Evolutionary conservation across 2,113 vertebrate genomes (phyloP).

Genomic region (Oplegnathus fasciatus): DNA sequence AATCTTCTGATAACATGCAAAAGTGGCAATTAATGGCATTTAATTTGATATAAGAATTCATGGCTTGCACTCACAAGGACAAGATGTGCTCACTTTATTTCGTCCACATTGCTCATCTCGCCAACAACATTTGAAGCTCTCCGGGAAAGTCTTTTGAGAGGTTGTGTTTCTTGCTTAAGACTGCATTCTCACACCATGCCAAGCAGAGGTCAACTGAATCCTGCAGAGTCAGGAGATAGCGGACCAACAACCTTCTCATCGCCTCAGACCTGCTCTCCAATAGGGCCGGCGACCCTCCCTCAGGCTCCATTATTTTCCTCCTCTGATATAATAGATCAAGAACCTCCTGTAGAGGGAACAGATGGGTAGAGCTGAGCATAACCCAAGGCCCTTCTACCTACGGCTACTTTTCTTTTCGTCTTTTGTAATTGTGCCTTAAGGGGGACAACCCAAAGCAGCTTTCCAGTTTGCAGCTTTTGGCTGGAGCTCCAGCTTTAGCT

Average conservation of each 20-base stretch:
- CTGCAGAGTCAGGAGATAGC: conserved; percentile 49
- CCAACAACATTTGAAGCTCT: neutral
- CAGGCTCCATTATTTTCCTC: conserved; percentile 63
- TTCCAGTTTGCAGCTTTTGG: conserved; percentile 49
- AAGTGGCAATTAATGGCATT: neutral
- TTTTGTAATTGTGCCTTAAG: conserved; percentile 75
- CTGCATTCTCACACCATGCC: conserved; percentile 31
- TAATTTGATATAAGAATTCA: neutral
- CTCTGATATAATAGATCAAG: conserved; percentile 69
- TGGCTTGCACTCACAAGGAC: conserved; percentile 21
- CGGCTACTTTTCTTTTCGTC: conserved; percentile 39
- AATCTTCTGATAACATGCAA: neutral
- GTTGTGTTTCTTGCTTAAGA: conserved; percentile 30
- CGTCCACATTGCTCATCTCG: conserved; percentile 3
- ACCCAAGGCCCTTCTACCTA: conserved; percentile 55
- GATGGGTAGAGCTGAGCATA: conserved; percentile 58
- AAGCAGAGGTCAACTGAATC: conserved; percentile 53
- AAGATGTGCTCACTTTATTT: neutral
- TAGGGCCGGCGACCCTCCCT: conserved; percentile 43
- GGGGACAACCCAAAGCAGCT: conserved; percentile 53
- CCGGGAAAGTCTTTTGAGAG: conserved; percentile 29
- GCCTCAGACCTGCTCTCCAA: conserved; percentile 25
- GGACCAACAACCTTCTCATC: conserved; percentile 40
- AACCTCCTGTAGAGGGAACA: conserved; percentile 65
- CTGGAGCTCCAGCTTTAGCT: conserved; percentile 15